Evolutionary conservation across 2,113 vertebrate genomes (phyloP), one percentile per base, ranked within the genome.

Genomic region (Hippolais icterina): DNA sequence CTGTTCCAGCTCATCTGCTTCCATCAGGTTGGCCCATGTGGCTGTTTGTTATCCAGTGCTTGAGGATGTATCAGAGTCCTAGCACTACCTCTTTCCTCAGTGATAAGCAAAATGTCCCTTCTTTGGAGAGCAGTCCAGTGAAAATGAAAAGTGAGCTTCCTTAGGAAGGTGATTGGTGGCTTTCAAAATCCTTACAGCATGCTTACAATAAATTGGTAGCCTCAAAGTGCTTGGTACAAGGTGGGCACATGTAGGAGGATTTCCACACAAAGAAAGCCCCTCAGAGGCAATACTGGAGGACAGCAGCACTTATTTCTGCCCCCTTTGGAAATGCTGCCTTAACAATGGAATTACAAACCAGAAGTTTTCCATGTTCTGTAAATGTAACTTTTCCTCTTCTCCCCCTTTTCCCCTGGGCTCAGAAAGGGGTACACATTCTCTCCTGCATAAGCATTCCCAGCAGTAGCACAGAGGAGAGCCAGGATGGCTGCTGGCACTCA

Each of bases 341-440:
- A 39, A 44, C 22, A 46, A 5, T 1, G 3, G 25, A 65, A 56
- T 76, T 90, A 24, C 6, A 66, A 41, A 66, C 4, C 11, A 27
- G 12, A 41, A 33, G 14, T 39, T 81, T 57, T 18, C 12, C 3
- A 2, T 12, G 20, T 63, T 57, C 12, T 17, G 20, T 53, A 25
- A 46, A 31, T 29, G 19, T 20, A 21, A 6, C 11, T 60, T 12
- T 53, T 16, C 46, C n/a, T 37, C 5, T 23, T 23, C 6, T 24
- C 46, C 16, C 44, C 23, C 6, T 29, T 25, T 19, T 20, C 13
- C 2, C 22, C n/a, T 19, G 27, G 12, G 6, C 50, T 65, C 27
- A 64, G 50, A 23, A 44, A 31, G 2, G 4, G 31, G 20, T 23
- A 13, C 35, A 5, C 0, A 0, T 33, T 49, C 27, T n/a, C 15